Evolutionary conservation across 1,140 invertebrate species (phyloP).

Genomic region (Drosophila rhopaloa): DNA sequence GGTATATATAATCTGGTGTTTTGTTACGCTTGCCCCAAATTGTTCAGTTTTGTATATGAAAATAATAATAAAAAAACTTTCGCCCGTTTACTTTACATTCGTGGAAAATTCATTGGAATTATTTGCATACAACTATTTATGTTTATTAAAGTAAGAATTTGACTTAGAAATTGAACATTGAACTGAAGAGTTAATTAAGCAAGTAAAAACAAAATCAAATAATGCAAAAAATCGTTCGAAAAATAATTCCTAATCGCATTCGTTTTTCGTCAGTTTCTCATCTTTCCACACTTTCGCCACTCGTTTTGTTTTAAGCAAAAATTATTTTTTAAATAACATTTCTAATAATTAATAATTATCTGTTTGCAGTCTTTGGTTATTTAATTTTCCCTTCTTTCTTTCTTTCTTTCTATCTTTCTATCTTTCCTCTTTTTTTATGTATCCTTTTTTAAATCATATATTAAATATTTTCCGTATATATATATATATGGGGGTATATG

Average conservation of each 20-base stretch:
- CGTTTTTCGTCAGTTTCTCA: constrained; percentile 13
- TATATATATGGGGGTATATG: constrained; percentile 32
- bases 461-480: constrained; percentile 59
- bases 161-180: constrained; percentile 75
- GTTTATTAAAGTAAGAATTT: constrained; percentile 59
- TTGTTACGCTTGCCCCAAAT: constrained; percentile 43
- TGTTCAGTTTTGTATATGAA: constrained; percentile 44
- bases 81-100: constrained; percentile 20
- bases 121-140: constrained; percentile 49
- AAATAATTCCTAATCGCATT: constrained; percentile 48
- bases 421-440: constrained; percentile 38
- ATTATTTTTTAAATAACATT: constrained; percentile 84
- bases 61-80: constrained; percentile 26
- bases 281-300: constrained; percentile 13
- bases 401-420: constrained; percentile 14
- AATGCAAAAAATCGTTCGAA: constrained; percentile 57
- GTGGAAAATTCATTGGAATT: constrained; percentile 70
- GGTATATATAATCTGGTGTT: constrained; percentile 52
- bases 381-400: constrained; percentile 75
- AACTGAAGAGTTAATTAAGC: constrained; percentile 38
- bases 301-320: constrained; percentile 71
- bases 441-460: constrained; percentile 54
- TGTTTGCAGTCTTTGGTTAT: constrained; percentile 85
- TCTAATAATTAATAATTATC: constrained; percentile 85
- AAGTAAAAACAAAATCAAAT: constrained; percentile 56